Conservation (phyloP, 2,888 invertebrate species). For the Xiphydria camelus region DNA sequence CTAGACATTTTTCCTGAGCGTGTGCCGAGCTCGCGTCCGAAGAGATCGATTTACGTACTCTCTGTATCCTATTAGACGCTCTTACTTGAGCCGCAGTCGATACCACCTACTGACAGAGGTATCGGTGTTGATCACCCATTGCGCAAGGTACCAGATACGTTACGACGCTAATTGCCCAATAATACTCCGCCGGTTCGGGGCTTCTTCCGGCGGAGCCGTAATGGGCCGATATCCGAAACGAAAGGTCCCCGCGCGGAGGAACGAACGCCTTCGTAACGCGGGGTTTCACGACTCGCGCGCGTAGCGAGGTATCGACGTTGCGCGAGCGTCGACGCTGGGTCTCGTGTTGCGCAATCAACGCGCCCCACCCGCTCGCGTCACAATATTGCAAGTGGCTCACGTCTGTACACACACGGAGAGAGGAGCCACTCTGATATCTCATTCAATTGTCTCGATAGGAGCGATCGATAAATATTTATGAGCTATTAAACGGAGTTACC, state of each 20-base stretch:
- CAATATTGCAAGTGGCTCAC: constrained; percentile 18
- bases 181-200: constrained; percentile 1
- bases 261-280: constrained; percentile 4
- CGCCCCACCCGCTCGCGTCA: constrained; percentile 9
- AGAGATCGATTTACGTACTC: no score
- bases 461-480: constrained; percentile 50
- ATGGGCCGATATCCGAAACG: constrained; percentile 10
- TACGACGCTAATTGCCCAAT: constrained; percentile 11
- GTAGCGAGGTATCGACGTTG: constrained; percentile 1
- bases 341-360: no score
- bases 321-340: constrained; percentile 2
- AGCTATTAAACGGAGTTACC: constrained; percentile 30
- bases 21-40: no score
- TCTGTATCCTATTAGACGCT: no score
- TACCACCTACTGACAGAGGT: no score
- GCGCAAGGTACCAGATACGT: constrained; percentile 7
- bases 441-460: constrained; percentile 39
- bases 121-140: no score
- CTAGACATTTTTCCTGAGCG: no score
- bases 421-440: constrained; percentile 33
- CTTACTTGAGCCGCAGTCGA: no score
- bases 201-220: constrained; percentile 4
- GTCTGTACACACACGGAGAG: constrained; percentile 19
- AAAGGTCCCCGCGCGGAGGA: constrained; percentile 9
- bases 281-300: background rate